A percentile compares a stretch with the other conserved stretches of the same genome.
Conservation (phyloP, 2,888 invertebrate genomes). For the Limnephilus lunatus region DNA sequence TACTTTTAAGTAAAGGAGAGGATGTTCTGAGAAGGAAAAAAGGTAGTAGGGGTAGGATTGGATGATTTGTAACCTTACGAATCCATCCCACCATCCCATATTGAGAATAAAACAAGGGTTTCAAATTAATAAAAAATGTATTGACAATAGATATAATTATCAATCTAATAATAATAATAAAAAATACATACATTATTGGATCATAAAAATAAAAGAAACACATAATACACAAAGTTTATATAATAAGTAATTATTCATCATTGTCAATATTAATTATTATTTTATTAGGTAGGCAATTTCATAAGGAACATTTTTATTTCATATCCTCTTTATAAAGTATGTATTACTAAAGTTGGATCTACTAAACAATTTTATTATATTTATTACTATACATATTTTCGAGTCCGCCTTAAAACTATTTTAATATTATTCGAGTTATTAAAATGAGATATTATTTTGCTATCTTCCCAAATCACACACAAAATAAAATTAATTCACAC, state of each 20-base stretch:
- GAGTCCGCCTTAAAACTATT: background rate
- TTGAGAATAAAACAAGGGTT: background rate
- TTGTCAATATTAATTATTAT: background rate
- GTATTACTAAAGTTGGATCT: background rate
- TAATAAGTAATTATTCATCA: background rate
- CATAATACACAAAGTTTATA: background rate
- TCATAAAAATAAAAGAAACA: background rate
- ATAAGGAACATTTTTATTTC: slow-evolving; percentile 23
- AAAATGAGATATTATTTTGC: background rate
- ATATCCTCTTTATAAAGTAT: background rate
- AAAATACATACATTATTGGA: slow-evolving; percentile 15
- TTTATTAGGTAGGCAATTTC: slow-evolving; percentile 18
- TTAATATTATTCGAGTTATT: background rate
- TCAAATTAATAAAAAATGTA: slow-evolving; percentile 16
- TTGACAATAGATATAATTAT: background rate
- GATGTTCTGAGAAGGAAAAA: too few relatives aligned
- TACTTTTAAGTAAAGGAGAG: too few relatives aligned
- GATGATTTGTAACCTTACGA: too few relatives aligned
- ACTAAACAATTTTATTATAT: background rate
- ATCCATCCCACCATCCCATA: too few relatives aligned
- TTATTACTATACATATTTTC: background rate
- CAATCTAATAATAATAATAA: slow-evolving; percentile 5
- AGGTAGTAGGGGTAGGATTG: too few relatives aligned
- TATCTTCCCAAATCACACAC: background rate
- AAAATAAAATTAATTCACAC: background rate